Evolutionary conservation across 2,113 vertebrate species (phyloP).

Genomic region (Rattus rattus): DNA sequence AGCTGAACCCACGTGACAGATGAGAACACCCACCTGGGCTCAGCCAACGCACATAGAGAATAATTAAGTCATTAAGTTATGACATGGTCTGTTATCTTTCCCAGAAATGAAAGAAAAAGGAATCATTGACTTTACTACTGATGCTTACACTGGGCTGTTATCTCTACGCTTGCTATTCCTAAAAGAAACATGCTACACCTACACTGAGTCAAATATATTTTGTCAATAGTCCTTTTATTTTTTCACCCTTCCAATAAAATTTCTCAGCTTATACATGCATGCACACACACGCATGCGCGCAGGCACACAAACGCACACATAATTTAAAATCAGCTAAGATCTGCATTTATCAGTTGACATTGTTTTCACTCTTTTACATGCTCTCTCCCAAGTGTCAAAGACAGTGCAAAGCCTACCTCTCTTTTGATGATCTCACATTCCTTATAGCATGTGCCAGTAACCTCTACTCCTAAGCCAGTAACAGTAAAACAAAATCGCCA

Average conservation of each 20-base stretch:
- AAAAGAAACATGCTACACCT: neutral
- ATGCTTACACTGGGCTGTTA: neutral
- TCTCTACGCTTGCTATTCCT: neutral
- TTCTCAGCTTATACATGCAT: neutral
- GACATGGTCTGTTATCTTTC: neutral
- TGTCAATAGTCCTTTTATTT: slow-evolving; percentile 33
- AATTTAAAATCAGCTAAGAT: neutral
- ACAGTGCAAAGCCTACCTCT: slow-evolving; percentile 33
- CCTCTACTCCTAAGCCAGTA: slow-evolving; percentile 36
- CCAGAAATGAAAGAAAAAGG: neutral
- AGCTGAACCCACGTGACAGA: neutral
- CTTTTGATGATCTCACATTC: slow-evolving; percentile 45
- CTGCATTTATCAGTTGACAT: neutral
- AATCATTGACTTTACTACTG: neutral
- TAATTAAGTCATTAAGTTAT: neutral
- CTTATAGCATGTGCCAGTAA: slow-evolving; percentile 18
- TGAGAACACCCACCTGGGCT: neutral
- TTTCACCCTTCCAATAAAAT: slow-evolving; percentile 9
- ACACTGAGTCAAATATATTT: neutral
- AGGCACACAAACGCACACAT: neutral
- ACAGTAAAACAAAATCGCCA: neutral
- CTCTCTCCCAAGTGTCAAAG: slow-evolving; percentile 25
- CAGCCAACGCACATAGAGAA: neutral
- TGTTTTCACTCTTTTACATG: neutral
- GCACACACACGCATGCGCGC: rapidly evolving